These are phyloP conservation scores for Phyllopteryx taeniolatus DNA, from an alignment of 2,113 vertebrate genomes.

Conservation along the genomic window DNA sequence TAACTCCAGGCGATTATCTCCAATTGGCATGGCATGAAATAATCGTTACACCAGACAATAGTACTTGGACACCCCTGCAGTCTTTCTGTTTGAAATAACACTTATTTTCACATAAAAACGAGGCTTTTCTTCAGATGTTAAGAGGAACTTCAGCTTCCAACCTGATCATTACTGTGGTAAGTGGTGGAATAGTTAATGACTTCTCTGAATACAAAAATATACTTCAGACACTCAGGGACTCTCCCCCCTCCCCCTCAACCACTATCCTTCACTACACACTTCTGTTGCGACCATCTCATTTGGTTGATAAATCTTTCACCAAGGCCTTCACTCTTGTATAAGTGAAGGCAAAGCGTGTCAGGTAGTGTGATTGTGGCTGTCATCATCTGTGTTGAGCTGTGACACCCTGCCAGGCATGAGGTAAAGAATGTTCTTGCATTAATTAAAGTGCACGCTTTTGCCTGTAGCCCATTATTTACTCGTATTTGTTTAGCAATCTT, in stretches of 20 bases:
- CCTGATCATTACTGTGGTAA: constrained; percentile 43
- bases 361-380: constrained; percentile 43
- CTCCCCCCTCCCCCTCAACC: constrained; percentile 41
- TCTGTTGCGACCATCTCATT: constrained; percentile 47
- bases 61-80: no score
- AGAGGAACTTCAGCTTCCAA: constrained; percentile 20
- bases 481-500: constrained; percentile 14
- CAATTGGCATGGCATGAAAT: no score
- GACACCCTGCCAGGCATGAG: constrained; percentile 36
- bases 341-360: constrained; percentile 38
- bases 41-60: no score
- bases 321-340: constrained; percentile 25
- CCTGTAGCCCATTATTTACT: constrained; percentile 10
- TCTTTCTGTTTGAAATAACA: no score
- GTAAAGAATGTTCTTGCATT: constrained; percentile 22
- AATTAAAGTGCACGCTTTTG: constrained; percentile 6
- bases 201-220: constrained; percentile 58
- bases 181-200: constrained; percentile 52
- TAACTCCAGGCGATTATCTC: no score
- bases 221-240: constrained; percentile 47
- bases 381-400: constrained; percentile 43
- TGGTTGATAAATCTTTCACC: constrained; percentile 57
- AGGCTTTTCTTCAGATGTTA: constrained; percentile 11
- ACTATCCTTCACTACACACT: constrained; percentile 30
- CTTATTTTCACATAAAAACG: no score